A percentile compares a stretch with the other conserved stretches of the same genome.
Evolutionary conservation across 2,797 vertebrate genomes (phyloP).

Genomic region (Parauchenoglanis ngamensis): DNA sequence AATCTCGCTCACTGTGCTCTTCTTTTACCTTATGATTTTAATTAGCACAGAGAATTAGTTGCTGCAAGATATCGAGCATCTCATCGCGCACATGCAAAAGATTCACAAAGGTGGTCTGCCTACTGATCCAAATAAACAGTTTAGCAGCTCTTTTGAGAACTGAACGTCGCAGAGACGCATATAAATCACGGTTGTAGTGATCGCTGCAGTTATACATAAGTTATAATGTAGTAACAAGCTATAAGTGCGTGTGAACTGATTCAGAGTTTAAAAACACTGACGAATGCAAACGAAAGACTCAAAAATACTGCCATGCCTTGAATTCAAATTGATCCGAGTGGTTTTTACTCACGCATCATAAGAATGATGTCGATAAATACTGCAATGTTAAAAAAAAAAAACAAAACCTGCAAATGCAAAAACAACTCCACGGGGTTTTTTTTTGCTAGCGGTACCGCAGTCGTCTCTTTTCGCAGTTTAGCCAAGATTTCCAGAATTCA

Average conservation of each 20-base stretch:
- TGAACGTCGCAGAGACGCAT: neutral
- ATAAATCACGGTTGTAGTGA: too few relatives aligned
- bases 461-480: neutral
- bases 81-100: neutral
- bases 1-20: neutral
- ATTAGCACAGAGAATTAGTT: neutral
- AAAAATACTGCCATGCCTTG: neutral
- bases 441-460: neutral
- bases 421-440: neutral
- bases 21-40: constrained; percentile 1
- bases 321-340: neutral
- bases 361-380: neutral
- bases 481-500: neutral
- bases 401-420: neutral
- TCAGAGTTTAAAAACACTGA: neutral
- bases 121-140: neutral
- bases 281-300: neutral
- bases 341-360: neutral
- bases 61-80: neutral
- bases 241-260: neutral
- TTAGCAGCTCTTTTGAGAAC: neutral
- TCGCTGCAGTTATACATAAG: neutral
- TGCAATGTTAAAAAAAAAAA: neutral
- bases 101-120: neutral
- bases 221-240: neutral